Evolutionary conservation across 2,888 invertebrate genomes (phyloP).

Genomic region (Cantharis flavilabris): DNA sequence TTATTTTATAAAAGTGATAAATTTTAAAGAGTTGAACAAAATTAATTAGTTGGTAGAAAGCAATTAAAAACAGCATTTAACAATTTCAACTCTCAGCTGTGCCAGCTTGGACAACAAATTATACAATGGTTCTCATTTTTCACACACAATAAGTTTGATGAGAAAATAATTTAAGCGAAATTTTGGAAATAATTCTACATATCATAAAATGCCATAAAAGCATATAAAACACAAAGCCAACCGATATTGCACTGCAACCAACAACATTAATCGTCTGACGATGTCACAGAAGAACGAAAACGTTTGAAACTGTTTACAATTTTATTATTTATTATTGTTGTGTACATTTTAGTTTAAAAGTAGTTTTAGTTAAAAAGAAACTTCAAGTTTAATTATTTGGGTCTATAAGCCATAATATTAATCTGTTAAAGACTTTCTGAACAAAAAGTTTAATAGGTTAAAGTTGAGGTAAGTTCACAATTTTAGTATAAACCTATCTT

Average conservation of each 20-base stretch:
- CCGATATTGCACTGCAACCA: neutral
- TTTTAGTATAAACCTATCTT: too few relatives aligned
- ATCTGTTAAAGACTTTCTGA: too few relatives aligned
- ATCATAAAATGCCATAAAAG: neutral
- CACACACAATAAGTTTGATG: neutral
- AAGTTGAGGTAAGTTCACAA: too few relatives aligned
- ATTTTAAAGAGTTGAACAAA: neutral
- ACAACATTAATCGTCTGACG: neutral
- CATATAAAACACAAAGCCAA: neutral
- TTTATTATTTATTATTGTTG: too few relatives aligned
- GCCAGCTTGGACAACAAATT: neutral
- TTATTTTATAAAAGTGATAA: neutral
- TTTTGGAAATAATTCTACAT: neutral
- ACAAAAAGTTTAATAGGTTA: too few relatives aligned
- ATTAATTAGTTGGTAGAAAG: neutral
- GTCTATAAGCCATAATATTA: too few relatives aligned
- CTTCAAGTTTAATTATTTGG: too few relatives aligned
- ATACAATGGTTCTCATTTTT: neutral
- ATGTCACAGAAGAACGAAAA: neutral
- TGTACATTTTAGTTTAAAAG: too few relatives aligned
- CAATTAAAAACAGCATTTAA: neutral
- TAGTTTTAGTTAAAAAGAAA: too few relatives aligned
- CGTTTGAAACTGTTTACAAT: too few relatives aligned
- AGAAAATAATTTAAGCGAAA: neutral
- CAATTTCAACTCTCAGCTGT: neutral